These are phyloP conservation scores for Cyclina sinensis DNA, from an alignment of 1,140 invertebrate genomes.

Conservation along the genomic window DNA sequence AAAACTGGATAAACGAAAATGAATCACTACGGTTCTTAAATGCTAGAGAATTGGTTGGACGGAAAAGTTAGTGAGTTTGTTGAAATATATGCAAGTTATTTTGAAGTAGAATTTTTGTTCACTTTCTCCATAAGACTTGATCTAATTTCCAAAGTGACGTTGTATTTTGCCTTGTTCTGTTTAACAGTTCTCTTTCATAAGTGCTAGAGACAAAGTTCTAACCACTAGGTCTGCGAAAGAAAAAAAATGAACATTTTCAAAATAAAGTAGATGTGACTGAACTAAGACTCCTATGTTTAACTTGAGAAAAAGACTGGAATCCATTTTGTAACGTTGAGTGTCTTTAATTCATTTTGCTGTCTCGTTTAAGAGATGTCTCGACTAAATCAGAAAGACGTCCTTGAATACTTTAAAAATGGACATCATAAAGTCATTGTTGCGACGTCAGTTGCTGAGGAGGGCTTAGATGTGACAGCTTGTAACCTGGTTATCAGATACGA, in stretches of 20 bases:
- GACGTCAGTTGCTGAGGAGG: slow-evolving; percentile 86
- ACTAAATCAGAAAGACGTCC: slow-evolving; percentile 74
- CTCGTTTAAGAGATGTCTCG: slow-evolving; percentile 78
- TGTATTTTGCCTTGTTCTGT: too few relatives aligned
- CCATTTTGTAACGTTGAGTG: not conserved
- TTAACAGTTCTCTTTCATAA: too few relatives aligned
- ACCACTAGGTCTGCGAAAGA: too few relatives aligned
- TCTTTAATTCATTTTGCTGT: not conserved
- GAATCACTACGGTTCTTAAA: slow-evolving; percentile 67
- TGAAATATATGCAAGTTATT: too few relatives aligned
- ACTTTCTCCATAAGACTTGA: too few relatives aligned
- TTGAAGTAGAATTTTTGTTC: too few relatives aligned
- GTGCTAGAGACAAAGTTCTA: too few relatives aligned
- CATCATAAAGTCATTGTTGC: slow-evolving; percentile 79
- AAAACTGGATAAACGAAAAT: slow-evolving; percentile 75
- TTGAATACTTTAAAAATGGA: slow-evolving; percentile 75
- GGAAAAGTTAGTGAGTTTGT: slow-evolving; percentile 56
- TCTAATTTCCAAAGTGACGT: too few relatives aligned
- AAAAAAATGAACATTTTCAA: too few relatives aligned
- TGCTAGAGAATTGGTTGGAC: slow-evolving; percentile 71
- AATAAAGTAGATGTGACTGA: slow-evolving; percentile 67
- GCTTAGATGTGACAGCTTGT: slow-evolving; percentile 84
- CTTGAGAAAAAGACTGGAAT: not conserved
- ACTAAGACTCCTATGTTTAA: slow-evolving; percentile 67
- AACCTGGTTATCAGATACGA: slow-evolving; percentile 85